Evolutionary conservation across 2,888 invertebrate genomes (phyloP), one percentile per base, ranked within the genome.

Genomic region (Drosophila vallismaia): DNA sequence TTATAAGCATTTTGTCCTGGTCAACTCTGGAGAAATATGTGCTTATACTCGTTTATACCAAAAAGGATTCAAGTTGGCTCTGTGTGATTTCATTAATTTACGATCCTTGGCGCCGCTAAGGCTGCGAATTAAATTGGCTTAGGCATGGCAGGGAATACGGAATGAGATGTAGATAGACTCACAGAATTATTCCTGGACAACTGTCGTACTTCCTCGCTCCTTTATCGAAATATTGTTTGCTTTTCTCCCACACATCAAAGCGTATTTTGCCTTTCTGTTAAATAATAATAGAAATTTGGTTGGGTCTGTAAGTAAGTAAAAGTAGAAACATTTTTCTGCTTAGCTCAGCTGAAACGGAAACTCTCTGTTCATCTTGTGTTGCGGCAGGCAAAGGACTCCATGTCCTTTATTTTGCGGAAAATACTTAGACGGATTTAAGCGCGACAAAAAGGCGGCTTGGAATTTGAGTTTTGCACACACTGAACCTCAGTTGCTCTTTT

Each of bases 261-360:
- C 55, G 46, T 64, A 12, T 70, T 28, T 4, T 24, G 46, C 48
- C 44, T 82, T 64, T 70, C 62, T 71, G 73, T 71, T 83, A 67
- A 82, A 86, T 86, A 84, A 86, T 86, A 86, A 84, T 83, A 82
- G 83, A 79, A 74, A 77, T 74, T 71, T 75, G 86, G 77, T 54
- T 57, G 66, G 45, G n/a, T 38, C 29, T 67, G 74, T 68, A 69
- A 76, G 69, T 70, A 59, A 74, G 83, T 75, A 56, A 77, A 82
- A 88, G 84, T 86, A 74, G 74, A 86, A 78, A 85, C 75, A 75
- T 76, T 78, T 73, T 85, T 85, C 71, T 77, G 85, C 85, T 85
- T 88, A 84, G 85, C 85, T 88, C 88, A 88, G 85, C 85, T 79
- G 68, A 81, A 85, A 88, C 82, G 82, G 87, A 88, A 88, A 88